Conservation (phyloP, 92 coral and sea anemone species). For the Montipora capitata region DNA sequence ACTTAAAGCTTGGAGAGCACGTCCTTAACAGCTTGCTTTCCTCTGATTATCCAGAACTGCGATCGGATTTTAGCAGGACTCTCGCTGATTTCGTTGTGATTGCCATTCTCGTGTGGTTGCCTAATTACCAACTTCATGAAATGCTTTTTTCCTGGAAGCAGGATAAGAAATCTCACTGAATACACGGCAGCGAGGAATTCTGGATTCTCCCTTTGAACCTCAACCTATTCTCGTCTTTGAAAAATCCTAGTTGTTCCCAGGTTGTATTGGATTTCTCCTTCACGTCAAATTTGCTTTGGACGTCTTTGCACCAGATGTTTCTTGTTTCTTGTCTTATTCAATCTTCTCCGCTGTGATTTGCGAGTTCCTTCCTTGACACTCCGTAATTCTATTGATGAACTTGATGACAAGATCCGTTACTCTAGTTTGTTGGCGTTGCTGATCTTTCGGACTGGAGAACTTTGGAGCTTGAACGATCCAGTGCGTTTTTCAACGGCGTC, state of each 20-base stretch:
- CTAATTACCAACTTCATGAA: slow-evolving; percentile 7
- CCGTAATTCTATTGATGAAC: not conserved
- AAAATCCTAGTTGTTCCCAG: not conserved
- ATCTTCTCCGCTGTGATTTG: not conserved
- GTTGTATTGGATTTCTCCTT: not conserved
- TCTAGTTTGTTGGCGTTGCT: not conserved
- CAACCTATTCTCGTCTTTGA: not conserved
- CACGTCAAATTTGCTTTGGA: not conserved
- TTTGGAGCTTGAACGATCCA: not conserved
- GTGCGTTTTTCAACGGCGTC: too few relatives aligned
- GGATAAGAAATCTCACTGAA: slow-evolving; percentile 42
- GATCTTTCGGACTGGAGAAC: not conserved
- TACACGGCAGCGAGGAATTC: slow-evolving; percentile 31
- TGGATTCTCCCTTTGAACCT: slow-evolving; percentile 12
- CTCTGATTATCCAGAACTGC: slow-evolving; percentile 32
- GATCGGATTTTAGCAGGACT: slow-evolving; percentile 28
- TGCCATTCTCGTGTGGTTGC: slow-evolving; percentile 7
- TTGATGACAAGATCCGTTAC: not conserved
- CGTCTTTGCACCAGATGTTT: not conserved
- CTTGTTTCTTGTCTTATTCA: too few relatives aligned
- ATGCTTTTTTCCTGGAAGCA: slow-evolving; percentile 49
- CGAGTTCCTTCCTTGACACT: not conserved
- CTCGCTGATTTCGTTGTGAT: slow-evolving; percentile 39
- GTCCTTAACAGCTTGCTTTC: slow-evolving; percentile 34
- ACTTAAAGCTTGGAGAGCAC: slow-evolving; percentile 13